These are phyloP conservation scores for Sebastiscus albofasciatus DNA, from an alignment of 2,797 vertebrate genomes.

Conservation along the genomic window DNA sequence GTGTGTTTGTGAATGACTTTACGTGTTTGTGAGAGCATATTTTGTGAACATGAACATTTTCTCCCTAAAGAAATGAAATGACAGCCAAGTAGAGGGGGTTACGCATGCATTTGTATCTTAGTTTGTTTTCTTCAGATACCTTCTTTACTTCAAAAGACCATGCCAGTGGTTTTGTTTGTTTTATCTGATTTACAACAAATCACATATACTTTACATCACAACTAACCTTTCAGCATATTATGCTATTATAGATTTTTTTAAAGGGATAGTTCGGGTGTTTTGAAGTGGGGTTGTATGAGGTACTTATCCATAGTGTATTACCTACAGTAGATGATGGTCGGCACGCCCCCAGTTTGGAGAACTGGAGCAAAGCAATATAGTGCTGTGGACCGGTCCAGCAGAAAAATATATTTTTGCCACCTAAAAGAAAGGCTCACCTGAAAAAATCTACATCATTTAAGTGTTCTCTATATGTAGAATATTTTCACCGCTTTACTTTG, in stretches of 20 bases:
- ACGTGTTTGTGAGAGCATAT: constrained; percentile 36
- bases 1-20: constrained; percentile 47
- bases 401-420: too few relatives aligned
- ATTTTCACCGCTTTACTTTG: too few relatives aligned
- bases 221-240: background rate
- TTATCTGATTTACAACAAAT: background rate
- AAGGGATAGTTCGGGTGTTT: too few relatives aligned
- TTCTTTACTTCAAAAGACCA: constrained; percentile 18
- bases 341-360: too few relatives aligned
- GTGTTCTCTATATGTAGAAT: too few relatives aligned
- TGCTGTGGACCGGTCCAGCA: too few relatives aligned
- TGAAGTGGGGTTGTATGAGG: too few relatives aligned
- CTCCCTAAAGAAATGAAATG: constrained; percentile 4
- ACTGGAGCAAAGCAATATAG: too few relatives aligned
- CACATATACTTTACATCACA: background rate
- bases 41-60: constrained; percentile 39
- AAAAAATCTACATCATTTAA: too few relatives aligned
- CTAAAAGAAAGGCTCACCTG: too few relatives aligned
- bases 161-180: constrained; percentile 13
- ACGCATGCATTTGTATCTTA: constrained; percentile 70
- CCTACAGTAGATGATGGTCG: accelerated
- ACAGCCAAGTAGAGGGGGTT: constrained; percentile 52
- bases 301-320: too few relatives aligned
- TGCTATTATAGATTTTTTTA: background rate
- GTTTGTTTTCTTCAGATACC: background rate